Evolutionary conservation across 2,113 vertebrate species (phyloP), one percentile per base, ranked within the genome.

Genomic region (Dipodomys stephensi): DNA sequence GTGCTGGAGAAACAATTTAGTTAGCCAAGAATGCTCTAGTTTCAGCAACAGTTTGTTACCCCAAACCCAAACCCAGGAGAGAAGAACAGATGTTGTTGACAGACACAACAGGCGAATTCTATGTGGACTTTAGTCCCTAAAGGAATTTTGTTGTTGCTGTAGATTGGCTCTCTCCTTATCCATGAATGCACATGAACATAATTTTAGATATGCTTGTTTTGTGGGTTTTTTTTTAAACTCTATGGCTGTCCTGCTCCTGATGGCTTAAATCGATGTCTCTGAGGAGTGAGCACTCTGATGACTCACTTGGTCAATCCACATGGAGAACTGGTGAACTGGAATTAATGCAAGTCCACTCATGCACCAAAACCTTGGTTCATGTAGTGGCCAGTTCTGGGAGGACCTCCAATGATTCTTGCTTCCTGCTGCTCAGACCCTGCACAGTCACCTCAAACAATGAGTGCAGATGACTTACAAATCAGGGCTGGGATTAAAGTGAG

Each of bases 341-440:
- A 10, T 19, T 13, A 30, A 27, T 18, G 12, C 13, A 65, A 74
- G 44, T 88, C 46, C 46, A 39, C 23, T 89, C 71, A 73, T 7
- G 49, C 20, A 53, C 64, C 15, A n/a, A 30, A 95, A 94, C 83
- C 64, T 78, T 62, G 30, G 32, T 30, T 90, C 30, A 91, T 39
- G 1, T 64, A 12, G 7, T 46, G 23, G 11, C 32, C 32, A 84
- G 28, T 25, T 84, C 62, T 62, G 80, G 19, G 7, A 60, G 46
- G 32, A 22, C 6, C 4, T 5, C 23, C 20, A 20, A 2, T 22
- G 57, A 32, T 73, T 46, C 7, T n/a, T 72, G 4, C 22, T 39
- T 90, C 11, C 84, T 81, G 74, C 7, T 60, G 23, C 23, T 69
- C 67, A 84, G 2, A 7, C 8, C 11, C 46, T 28, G 13, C 18